Conservation (phyloP, 2,113 vertebrate genomes). For the Gymnobelideus leadbeateri region DNA sequence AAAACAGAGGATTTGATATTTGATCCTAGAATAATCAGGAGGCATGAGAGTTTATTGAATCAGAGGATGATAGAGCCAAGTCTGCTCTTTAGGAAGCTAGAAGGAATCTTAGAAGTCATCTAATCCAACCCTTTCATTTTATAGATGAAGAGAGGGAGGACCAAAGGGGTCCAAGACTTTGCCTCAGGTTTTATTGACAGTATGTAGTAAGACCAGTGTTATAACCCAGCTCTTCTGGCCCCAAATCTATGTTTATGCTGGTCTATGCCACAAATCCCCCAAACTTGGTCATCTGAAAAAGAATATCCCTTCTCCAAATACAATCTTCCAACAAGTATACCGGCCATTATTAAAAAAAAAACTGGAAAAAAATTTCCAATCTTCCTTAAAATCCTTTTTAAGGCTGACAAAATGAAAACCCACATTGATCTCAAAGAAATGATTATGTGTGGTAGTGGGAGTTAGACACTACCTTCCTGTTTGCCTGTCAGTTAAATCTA, state of each 20-base stretch:
- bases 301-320: not conserved
- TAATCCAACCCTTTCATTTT: not conserved
- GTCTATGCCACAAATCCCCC: not conserved
- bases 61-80: not conserved
- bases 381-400: not conserved
- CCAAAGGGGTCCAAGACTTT: not conserved
- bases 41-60: not conserved
- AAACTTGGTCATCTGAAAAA: not conserved
- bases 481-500: not conserved
- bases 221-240: not conserved
- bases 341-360: not conserved
- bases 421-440: not conserved
- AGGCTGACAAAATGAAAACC: not conserved
- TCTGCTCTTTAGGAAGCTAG: not conserved
- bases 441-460: not conserved
- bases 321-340: not conserved
- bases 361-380: not conserved
- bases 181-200: not conserved
- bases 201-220: not conserved
- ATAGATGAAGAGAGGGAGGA: not conserved
- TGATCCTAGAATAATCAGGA: not conserved
- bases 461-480: not conserved
- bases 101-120: not conserved
- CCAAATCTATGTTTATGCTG: not conserved
- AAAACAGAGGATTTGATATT: not conserved